Evolutionary conservation across 1,140 invertebrate genomes (phyloP), one percentile per base, ranked within the genome.

Genomic region (Zeugodacus cucurbitae): DNA sequence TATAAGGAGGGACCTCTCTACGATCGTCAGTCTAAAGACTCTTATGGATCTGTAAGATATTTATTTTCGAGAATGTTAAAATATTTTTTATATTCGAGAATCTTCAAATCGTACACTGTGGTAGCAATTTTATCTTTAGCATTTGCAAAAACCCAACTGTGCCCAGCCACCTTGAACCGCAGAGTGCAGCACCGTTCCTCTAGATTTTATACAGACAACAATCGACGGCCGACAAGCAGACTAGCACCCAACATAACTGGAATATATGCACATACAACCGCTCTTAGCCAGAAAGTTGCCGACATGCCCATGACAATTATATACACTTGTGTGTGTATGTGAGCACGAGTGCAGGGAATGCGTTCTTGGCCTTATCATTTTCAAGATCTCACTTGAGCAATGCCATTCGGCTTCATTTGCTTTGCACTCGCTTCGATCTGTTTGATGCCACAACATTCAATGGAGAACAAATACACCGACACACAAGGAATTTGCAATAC

Each of bases 351-450:
- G 7, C 67, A 74, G 74, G 20, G 74, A 82, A 82, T 82, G 74
- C 74, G 44, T 82, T 82, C 41, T 44, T 54, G n/a, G 11, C 20
- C 74, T 82, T 82, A 82, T 82, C 41, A 82, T 82, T 48, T 82
- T n/a, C 74, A 82, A 54, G 74, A 82, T 82, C 74, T 82, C 74
- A 54, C 41, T 41, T 82, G 74, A 82, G 41, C 41, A 82, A 48
- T 82, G 74, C 74, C 74, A 82, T 82, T 82, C 74, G 74, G 41
- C 41, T 82, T 48, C 74, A 82, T 82, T 82, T 44, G 37, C 7
- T 48, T 54, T 82, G 58, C 58, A 20, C 44, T 20, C 41, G 10
- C 22, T 41, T 48, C 41, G 74, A 26, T 29, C 41, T 82, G 44
- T 82, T 44, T 82, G 37, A 26, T 54, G 74, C 41, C 7, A 48